Base-by-base conservation (phyloP, 2,113 vertebrate genomes). In the Entelurus aequoreus region DNA sequence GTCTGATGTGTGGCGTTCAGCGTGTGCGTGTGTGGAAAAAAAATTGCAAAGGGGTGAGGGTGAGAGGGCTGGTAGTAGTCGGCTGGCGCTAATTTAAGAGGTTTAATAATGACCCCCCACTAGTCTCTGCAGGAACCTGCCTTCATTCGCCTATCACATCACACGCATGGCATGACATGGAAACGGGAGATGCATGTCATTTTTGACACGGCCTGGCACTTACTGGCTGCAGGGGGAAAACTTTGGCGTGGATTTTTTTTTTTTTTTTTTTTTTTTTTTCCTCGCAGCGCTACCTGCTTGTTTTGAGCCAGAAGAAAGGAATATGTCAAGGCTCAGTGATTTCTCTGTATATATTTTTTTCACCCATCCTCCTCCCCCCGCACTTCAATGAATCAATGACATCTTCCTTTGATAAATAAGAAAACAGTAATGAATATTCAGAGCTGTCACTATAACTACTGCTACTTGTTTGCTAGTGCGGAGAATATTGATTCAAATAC, bases 91-190 rank as follows among this genome's bases (percentile, higher is more conserved):
- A 83, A 85, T 87, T 85, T 88, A 84, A 86, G 86, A 88, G 79
- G 84, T 81, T 85, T 85, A 83, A 86, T 85, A 86, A 86, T 88
- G 85, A 88, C 87, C 84, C 80, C 84, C 84, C 69, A 78, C 84
- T 57, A 78, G 72, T 86, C 86, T 84, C 79, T 66, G 69, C 78
- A 82, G 84, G 83, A 87, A 80, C 78, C 86, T 46, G 85, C 83
- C 85, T 84, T 84, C 85, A 77, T 68, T 82, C 70, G 78, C 81
- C 84, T 86, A 84, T 88, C 85, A 87, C 81, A 88, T 90, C 85
- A 87, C 80, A 87, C 81, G 84, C 87, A 83, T 87, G 86, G 77
- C 69, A 79, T 86, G 87, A 79, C 84, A 80, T 76, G 76, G 77
- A 81, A 81, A 58, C 79, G 74, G 66, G 80, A 84, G 80, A 87